These are phyloP conservation scores for Urocolius indicus DNA, from an alignment of 2,113 vertebrate species.

Conservation along the genomic window DNA sequence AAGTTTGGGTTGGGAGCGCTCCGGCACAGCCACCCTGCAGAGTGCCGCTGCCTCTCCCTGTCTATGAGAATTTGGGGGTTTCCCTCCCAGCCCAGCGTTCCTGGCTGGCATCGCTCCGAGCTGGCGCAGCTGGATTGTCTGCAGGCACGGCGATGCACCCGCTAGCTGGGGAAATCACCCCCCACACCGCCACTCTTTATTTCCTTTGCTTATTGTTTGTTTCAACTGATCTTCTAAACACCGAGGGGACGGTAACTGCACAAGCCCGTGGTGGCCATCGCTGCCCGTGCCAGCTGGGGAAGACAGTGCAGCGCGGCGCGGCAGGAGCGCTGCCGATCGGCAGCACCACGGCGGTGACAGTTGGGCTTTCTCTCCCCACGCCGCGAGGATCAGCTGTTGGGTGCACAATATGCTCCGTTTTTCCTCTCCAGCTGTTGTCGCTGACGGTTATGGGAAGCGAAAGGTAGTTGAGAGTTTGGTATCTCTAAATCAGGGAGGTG, in stretches of 20 bases:
- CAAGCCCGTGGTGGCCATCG: accelerated
- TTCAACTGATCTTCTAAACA: not conserved
- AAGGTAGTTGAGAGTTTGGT: constrained; percentile 26
- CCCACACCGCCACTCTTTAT: not conserved
- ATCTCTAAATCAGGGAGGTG: not conserved
- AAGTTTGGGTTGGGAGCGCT: not conserved
- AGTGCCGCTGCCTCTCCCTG: not conserved
- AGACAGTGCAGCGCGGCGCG: accelerated
- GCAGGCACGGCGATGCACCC: not conserved
- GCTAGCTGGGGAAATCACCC: not conserved
- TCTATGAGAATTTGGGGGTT: not conserved
- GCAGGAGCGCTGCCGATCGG: not conserved
- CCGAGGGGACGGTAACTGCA: accelerated
- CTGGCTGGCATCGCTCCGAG: not conserved
- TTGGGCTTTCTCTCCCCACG: not conserved
- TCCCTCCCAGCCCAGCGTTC: accelerated
- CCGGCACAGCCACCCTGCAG: too few species aligned
- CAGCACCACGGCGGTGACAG: not conserved
- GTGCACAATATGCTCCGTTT: not conserved
- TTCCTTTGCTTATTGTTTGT: not conserved
- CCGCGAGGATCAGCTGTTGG: constrained; percentile 21
- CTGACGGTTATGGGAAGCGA: constrained; percentile 19
- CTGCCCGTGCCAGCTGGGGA: not conserved
- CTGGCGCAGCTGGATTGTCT: not conserved
- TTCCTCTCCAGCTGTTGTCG: constrained; percentile 34